Evolutionary conservation across 2,888 invertebrate genomes (phyloP).

Genomic region (Lithophane ornitopus): DNA sequence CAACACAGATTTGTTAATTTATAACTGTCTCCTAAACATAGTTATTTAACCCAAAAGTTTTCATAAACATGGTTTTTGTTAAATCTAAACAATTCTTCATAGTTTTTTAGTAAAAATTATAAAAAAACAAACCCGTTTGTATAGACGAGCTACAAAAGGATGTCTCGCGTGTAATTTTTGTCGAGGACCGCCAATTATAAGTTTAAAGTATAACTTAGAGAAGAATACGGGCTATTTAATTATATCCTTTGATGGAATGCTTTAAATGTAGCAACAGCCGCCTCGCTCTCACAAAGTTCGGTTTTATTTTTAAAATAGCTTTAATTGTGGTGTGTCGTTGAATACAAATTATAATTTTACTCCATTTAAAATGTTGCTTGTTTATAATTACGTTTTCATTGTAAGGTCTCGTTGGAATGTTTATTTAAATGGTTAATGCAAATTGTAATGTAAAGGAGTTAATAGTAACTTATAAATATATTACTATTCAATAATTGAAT

Average conservation of each 20-base stretch:
- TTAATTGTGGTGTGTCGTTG: constrained; percentile 65
- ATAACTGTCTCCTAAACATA: background rate
- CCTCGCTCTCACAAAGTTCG: constrained; percentile 66
- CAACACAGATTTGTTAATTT: background rate
- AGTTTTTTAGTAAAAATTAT: constrained; percentile 25
- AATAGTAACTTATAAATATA: background rate
- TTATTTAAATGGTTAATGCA: constrained; percentile 19
- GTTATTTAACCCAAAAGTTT: background rate
- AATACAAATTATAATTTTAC: constrained; percentile 43
- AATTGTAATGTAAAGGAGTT: background rate
- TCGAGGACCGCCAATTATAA: constrained; percentile 80
- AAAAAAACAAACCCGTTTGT: constrained; percentile 56
- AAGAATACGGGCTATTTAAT: constrained; percentile 75
- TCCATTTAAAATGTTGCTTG: constrained; percentile 35
- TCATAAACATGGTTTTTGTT: background rate
- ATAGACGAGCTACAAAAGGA: constrained; percentile 68
- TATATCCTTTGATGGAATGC: constrained; percentile 77
- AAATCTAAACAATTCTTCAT: background rate
- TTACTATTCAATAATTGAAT: background rate
- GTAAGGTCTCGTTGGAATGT: constrained; percentile 11
- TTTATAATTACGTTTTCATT: constrained; percentile 16
- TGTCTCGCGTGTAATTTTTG: constrained; percentile 78
- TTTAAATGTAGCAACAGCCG: constrained; percentile 75
- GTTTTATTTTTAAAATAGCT: constrained; percentile 69
- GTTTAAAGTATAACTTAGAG: constrained; percentile 78